Evolutionary conservation across 2,888 invertebrate genomes (phyloP).

Genomic region (Neoscelio sp.): DNA sequence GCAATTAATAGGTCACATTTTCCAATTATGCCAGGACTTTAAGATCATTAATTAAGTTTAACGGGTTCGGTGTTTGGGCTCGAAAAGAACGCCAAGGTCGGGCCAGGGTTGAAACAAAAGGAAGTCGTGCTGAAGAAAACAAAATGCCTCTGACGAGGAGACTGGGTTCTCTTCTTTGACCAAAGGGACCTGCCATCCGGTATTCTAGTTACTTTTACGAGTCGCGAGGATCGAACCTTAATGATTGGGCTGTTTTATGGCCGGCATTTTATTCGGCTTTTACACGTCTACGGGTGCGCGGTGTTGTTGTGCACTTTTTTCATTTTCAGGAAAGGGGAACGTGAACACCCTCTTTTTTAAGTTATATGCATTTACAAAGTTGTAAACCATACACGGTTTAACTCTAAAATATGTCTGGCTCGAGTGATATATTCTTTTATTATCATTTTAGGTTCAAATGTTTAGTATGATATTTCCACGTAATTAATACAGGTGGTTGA

Average conservation of each 20-base stretch:
- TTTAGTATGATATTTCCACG: slow-evolving; percentile 37
- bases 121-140: slow-evolving; percentile 43
- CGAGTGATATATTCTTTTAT: slow-evolving; percentile 57
- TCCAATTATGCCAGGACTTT: slow-evolving; percentile 63
- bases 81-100: slow-evolving; percentile 41
- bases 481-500: slow-evolving; percentile 34
- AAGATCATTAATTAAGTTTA: slow-evolving; percentile 77
- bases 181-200: slow-evolving; percentile 41
- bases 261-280: slow-evolving; percentile 62
- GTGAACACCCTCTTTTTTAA: slow-evolving; percentile 58
- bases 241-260: slow-evolving; percentile 80
- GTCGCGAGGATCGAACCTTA: slow-evolving; percentile 78
- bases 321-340: slow-evolving; percentile 56
- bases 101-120: slow-evolving; percentile 47
- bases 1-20: slow-evolving; percentile 73
- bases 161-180: slow-evolving; percentile 57
- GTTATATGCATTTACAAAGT: slow-evolving; percentile 60
- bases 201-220: slow-evolving; percentile 74
- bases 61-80: slow-evolving; percentile 56
- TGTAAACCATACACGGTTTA: slow-evolving; percentile 53
- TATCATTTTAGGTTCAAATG: slow-evolving; percentile 27
- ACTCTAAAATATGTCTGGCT: slow-evolving; percentile 52
- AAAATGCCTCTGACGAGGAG: slow-evolving; percentile 53
- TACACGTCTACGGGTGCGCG: slow-evolving; percentile 47
- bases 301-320: slow-evolving; percentile 52